Conservation (phyloP, 2,888 invertebrate genomes). For the Agonopterix arenella region DNA sequence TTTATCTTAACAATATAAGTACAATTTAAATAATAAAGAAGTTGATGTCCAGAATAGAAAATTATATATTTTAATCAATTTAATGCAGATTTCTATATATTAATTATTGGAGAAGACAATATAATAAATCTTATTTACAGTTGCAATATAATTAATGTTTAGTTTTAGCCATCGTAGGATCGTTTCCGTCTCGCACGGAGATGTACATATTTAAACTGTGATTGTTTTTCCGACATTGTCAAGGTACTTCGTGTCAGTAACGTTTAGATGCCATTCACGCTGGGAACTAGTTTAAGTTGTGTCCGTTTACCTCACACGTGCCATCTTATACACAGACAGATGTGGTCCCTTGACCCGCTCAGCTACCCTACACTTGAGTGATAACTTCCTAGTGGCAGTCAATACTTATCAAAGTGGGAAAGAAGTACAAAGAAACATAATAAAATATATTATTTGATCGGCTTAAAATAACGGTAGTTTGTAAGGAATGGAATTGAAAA, state of each 20-base stretch:
- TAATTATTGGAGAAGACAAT: conserved; percentile 60
- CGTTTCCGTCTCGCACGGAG: conserved; percentile 21
- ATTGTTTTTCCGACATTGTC: conserved; percentile 53
- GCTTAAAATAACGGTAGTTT: conserved; percentile 59
- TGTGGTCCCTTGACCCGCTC: conserved; percentile 15
- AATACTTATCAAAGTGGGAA: conserved; percentile 40
- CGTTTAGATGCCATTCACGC: conserved; percentile 15
- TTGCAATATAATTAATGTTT: conserved; percentile 41
- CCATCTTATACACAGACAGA: conserved; percentile 39
- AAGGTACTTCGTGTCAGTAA: conserved; percentile 43
- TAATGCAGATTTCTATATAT: conserved; percentile 70
- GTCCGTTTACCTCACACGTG: conserved; percentile 67
- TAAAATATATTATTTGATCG: conserved; percentile 44
- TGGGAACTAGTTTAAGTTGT: conserved; percentile 46
- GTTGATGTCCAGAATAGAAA: conserved; percentile 65
- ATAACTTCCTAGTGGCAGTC: conserved; percentile 27
- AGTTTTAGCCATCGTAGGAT: conserved; percentile 35
- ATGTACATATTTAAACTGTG: conserved; percentile 43
- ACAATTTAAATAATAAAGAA: conserved; percentile 60
- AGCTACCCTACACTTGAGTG: background rate
- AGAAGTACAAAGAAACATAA: conserved; percentile 68
- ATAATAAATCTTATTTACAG: conserved; percentile 71
- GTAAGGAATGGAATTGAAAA: conserved; percentile 66
- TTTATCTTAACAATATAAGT: conserved; percentile 57
- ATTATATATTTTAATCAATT: conserved; percentile 63